Percentiles rank a stretch among this genome's conserved stretches.
Conservation (phyloP, 2,888 invertebrate genomes). For the Onthophagus sagittarius region DNA sequence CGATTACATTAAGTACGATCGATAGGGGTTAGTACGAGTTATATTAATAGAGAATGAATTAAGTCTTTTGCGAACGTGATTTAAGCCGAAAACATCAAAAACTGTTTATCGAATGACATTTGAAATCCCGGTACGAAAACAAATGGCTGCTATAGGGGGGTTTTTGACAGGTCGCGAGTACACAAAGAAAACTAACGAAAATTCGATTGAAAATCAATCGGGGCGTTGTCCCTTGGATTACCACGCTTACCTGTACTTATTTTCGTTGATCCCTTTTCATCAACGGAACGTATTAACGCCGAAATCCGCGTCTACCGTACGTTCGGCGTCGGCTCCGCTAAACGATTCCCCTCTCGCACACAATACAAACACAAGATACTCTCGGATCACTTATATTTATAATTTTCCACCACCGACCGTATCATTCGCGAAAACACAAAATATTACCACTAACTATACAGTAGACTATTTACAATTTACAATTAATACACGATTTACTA, state of each 20-base stretch:
- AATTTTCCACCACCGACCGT: constrained; percentile 49
- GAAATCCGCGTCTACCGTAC: constrained; percentile 47
- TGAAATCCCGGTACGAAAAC: constrained; percentile 49
- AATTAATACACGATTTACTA: constrained; percentile 60
- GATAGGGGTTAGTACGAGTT: not conserved
- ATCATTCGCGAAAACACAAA: constrained; percentile 49
- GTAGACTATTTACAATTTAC: constrained; percentile 70
- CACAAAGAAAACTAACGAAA: constrained; percentile 50
- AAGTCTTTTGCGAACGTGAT: constrained; percentile 7
- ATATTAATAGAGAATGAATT: no score
- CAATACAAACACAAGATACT: constrained; percentile 58
- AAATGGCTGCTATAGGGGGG: constrained; percentile 51
- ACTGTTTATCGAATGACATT: constrained; percentile 48
- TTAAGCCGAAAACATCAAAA: constrained; percentile 26
- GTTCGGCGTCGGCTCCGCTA: constrained; percentile 55
- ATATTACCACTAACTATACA: constrained; percentile 72
- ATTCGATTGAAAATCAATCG: constrained; percentile 15
- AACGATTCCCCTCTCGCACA: constrained; percentile 53
- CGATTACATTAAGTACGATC: not conserved
- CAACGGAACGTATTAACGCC: constrained; percentile 48
- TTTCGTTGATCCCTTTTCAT: constrained; percentile 39
- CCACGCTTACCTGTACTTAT: constrained; percentile 41
- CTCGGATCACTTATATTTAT: constrained; percentile 45
- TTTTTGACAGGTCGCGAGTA: constrained; percentile 51
- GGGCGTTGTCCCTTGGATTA: constrained; percentile 9